Base-by-base conservation (phyloP, 2,888 invertebrate genomes). In the Argyra leucocephala region DNA sequence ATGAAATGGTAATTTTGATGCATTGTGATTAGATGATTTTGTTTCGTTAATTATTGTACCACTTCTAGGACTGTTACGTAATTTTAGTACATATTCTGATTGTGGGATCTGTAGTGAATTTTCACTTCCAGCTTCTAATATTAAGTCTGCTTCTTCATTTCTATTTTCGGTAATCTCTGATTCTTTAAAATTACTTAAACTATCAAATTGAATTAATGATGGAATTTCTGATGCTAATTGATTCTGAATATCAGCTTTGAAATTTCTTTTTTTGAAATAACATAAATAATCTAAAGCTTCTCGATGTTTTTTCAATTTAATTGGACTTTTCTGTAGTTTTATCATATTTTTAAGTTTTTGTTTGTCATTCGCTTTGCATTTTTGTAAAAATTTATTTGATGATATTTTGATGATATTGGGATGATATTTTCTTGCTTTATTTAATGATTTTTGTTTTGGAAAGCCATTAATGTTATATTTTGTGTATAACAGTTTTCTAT, bases 31-130 rank as follows among this genome's bases (percentile, higher is more conserved):
- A 0, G 73, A 72, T 2, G 73, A 71, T 64, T 74, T 70, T 1
- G 73, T 73, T 68, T 78, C 75, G 66, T 78, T 79, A 3, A 78
- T 60, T 61, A 72, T 76, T 65, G 78, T 71, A 4, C 78, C 78
- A 69, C 76, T 78, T 66, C 74, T 76, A 1, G 76, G 76, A n/a
- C n/a, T n/a, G 15, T 48, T 48, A 48, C 48, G 48, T 48, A 48
- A 48, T 18, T 15, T 5, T 48, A 48, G 18, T 18, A 48, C 48
- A 12, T n/a, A 15, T 18, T 48, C 48, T 18, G n/a, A 18, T 48
- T 18, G 48, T n/a, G n/a, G n/a, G 18, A 18, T 5, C 18, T 18
- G 18, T 48, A 18, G 4, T 18, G 12, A 2, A 18, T 48, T 5
- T 18, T 48, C 48, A 48, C 48, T 48, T 48, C 48, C 48, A 12